phyloP scores from a whole-genome alignment of 2,888 invertebrate genomes.

The Tethea ocularis region DNA sequence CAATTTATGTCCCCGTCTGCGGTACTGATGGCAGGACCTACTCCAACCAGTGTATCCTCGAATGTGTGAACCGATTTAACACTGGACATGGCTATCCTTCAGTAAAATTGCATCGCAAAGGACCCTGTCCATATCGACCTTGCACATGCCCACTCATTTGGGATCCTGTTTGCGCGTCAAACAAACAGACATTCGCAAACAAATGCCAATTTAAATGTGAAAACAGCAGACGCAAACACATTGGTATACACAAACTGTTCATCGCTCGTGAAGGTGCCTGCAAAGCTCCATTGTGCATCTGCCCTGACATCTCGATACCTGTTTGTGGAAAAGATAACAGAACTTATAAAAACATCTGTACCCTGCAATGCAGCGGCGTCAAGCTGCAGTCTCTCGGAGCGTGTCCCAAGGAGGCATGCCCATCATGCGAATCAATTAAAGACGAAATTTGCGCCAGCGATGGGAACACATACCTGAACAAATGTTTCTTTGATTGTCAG shows the following conservation, averaged over 20 bases:
- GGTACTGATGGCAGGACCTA: conserved; percentile 77
- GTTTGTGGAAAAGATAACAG: conserved; percentile 49
- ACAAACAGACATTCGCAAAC: background rate
- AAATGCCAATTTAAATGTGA: background rate
- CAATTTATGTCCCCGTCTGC: conserved; percentile 36
- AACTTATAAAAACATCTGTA: conserved; percentile 50
- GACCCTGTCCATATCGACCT: conserved; percentile 23
- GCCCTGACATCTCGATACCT: conserved; percentile 28
- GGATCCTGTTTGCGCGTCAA: background rate
- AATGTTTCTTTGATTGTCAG: conserved; percentile 39
- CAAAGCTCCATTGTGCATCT: conserved; percentile 21
- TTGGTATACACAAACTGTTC: background rate
- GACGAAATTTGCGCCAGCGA: conserved; percentile 43
- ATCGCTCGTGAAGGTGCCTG: background rate
- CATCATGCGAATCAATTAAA: conserved; percentile 12
- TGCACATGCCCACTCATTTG: background rate
- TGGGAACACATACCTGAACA: conserved; percentile 40
- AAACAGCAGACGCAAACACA: background rate
- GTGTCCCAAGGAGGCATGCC: conserved; percentile 34
- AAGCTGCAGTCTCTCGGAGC: conserved; percentile 24
- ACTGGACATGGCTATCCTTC: conserved; percentile 10
- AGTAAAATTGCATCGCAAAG: conserved; percentile 11
- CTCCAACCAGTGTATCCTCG: conserved; percentile 84
- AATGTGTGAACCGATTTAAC: conserved; percentile 59
- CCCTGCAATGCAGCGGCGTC: conserved; percentile 37